Conservation (phyloP, 2,888 invertebrate genomes). For the Dynastes maya region DNA sequence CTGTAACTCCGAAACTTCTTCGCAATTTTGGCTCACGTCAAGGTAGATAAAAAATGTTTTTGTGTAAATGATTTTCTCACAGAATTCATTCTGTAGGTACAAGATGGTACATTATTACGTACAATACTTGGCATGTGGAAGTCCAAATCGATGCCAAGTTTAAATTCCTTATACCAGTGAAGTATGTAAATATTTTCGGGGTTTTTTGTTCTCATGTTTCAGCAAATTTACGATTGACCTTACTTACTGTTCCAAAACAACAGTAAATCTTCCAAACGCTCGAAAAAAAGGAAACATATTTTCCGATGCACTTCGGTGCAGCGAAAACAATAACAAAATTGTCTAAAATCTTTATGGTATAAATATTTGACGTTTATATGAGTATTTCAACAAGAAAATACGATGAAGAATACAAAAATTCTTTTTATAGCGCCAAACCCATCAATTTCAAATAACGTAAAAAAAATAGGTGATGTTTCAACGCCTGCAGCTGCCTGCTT, state of each 20-base stretch:
- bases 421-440: neutral
- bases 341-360: neutral
- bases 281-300: neutral
- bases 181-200: conserved; percentile 11
- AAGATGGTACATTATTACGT: neutral
- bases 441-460: neutral
- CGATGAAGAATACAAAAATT: too few relatives aligned
- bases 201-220: conserved; percentile 13
- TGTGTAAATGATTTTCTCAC: neutral
- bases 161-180: conserved; percentile 7
- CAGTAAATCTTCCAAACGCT: neutral
- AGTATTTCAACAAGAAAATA: neutral
- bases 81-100: neutral
- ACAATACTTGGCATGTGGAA: neutral
- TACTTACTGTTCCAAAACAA: neutral
- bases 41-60: too few relatives aligned
- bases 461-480: neutral
- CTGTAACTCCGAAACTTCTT: too few relatives aligned
- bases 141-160: neutral
- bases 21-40: too few relatives aligned
- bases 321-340: neutral
- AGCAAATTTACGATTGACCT: neutral
- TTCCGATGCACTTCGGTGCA: neutral
- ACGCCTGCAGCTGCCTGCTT: neutral
- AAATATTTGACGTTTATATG: neutral